Percentiles rank a stretch among this genome's conserved stretches.
phyloP scores from a whole-genome alignment of 2,113 vertebrate species.

The Platichthys stellatus region DNA sequence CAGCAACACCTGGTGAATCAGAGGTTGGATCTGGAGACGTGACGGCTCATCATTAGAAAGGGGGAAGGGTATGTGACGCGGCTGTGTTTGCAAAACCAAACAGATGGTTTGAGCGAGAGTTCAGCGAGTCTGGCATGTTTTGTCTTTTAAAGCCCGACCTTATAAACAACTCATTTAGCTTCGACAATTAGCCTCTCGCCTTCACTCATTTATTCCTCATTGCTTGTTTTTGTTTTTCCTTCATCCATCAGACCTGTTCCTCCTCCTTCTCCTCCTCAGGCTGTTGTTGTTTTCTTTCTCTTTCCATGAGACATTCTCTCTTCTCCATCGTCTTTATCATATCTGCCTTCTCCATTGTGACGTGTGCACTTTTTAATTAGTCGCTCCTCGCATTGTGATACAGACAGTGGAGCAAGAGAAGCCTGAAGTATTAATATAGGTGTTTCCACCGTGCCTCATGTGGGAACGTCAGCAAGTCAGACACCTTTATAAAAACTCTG shows the following conservation, averaged over 20 bases:
- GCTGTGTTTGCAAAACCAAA: background rate
- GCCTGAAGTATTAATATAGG: background rate
- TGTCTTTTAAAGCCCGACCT: background rate
- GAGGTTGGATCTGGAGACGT: background rate
- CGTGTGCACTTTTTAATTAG: background rate
- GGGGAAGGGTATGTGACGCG: background rate
- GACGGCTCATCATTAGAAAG: conserved; percentile 2
- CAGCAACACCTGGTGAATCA: conserved; percentile 24
- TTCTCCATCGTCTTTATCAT: background rate
- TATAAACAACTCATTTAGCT: background rate
- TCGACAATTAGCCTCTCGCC: background rate
- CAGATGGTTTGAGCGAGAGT: conserved; percentile 1
- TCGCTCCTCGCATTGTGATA: conserved; percentile 1
- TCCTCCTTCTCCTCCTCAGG: background rate
- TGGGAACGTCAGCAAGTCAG: background rate
- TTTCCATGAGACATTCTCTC: background rate
- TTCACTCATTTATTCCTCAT: background rate
- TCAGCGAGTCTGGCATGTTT: conserved; percentile 1
- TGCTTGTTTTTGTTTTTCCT: background rate
- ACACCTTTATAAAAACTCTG: conserved; percentile 29
- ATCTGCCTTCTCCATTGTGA: background rate
- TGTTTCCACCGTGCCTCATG: background rate
- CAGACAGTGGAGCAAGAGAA: background rate
- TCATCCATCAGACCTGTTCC: background rate
- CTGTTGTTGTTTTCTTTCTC: background rate